A percentile compares a stretch with the other conserved stretches of the same genome.
Evolutionary conservation across 2,113 vertebrate species (phyloP).

Genomic region (Psilopogon haemacephalus): DNA sequence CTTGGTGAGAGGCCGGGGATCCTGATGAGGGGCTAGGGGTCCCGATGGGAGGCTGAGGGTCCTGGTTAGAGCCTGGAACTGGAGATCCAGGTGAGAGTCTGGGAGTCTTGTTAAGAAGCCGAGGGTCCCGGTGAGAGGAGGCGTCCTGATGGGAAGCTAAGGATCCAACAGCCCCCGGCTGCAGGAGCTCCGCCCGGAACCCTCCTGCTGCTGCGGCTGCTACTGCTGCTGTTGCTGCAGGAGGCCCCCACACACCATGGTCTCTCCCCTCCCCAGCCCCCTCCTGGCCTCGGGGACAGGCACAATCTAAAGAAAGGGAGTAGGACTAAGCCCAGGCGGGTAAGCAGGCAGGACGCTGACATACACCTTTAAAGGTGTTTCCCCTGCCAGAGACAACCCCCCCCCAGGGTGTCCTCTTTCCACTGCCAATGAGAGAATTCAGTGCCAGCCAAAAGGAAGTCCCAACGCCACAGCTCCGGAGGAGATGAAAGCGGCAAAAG

Average conservation of each 20-base stretch:
- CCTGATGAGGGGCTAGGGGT: background rate
- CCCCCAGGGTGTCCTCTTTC: background rate
- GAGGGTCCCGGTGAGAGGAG: too few relatives aligned
- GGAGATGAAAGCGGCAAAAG: background rate
- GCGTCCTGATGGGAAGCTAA: background rate
- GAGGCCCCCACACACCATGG: background rate
- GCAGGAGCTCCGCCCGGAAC: background rate
- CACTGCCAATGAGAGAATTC: background rate
- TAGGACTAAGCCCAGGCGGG: fast-evolving
- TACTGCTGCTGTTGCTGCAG: background rate
- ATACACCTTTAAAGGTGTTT: background rate
- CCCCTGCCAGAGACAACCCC: background rate
- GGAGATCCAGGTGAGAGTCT: too few relatives aligned
- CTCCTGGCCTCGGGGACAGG: background rate
- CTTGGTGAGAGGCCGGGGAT: background rate
- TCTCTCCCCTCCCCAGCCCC: background rate
- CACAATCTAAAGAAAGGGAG: background rate
- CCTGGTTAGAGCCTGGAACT: too few relatives aligned
- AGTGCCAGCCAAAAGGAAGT: background rate
- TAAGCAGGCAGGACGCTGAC: background rate
- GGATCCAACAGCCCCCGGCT: background rate
- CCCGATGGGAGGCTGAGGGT: background rate
- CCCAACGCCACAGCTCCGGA: background rate
- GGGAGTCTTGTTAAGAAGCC: too few relatives aligned
- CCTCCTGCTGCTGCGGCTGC: background rate